Base-by-base conservation (phyloP, 1,140 invertebrate species). In the Drosophila azteca region DNA sequence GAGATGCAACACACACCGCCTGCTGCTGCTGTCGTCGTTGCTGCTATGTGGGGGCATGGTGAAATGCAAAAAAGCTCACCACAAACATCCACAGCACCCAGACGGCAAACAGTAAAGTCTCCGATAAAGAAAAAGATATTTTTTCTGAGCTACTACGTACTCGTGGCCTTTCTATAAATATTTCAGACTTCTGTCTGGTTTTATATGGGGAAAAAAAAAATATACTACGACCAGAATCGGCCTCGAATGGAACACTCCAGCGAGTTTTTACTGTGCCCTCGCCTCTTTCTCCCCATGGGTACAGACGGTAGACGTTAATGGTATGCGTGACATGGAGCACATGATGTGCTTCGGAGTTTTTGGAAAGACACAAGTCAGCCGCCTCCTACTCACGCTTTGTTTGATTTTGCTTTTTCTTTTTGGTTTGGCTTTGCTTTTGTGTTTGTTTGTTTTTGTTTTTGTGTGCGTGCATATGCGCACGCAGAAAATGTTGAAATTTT, bases 291-390 rank as follows among this genome's bases (percentile, higher is more conserved):
- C 22, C 46, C 20, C 46, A 49, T 49, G 11, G 22, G 20, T 20
- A 66, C 31, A 31, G 31, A 8, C 31, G 9, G 7, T 8, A 7
- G 31, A 35, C 31, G 9, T 57, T 61, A 57, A 57, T 57, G 65
- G 71, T 44, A 62, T 75, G 71, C 75, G 75, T 77, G 75, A 77
- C 75, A 65, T 43, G 58, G 64, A 70, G 71, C 75, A 75, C 75
- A 77, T 77, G 75, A 77, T 65, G 65, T 58, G 44, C 46, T 48
- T 39, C 11, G 35, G 35, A 39, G 58, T 35, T 50, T 51, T 48
- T 22, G 3, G 6, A 48, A 15, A 15, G 9, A 20, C 20, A 9
- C 45, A 11, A 20, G 15, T 48, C 45, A 20, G 15, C 45, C 11
- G 15, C 31, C 22, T 51, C 44, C 45, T 26, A 51, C 35, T 49